A percentile compares a stretch with the other conserved stretches of the same genome.
phyloP scores from a whole-genome alignment of 2,888 invertebrate genomes.

The Caenorhabditis zanzibari region DNA sequence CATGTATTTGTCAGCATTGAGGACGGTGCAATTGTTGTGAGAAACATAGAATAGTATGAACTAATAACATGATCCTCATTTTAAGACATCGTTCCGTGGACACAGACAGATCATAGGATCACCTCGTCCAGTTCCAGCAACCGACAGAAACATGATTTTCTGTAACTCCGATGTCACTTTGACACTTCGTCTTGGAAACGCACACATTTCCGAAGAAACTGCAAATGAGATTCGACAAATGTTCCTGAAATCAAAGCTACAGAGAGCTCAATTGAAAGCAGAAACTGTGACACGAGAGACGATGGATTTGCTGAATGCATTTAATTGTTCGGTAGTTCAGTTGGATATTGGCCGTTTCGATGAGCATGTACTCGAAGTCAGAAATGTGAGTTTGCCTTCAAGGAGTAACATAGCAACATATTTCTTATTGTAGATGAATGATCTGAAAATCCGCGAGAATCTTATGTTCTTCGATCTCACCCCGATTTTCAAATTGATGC shows the following conservation, averaged over 20 bases:
- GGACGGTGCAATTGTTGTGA: constrained; percentile 25
- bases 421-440: constrained; percentile 14
- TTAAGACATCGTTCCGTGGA: constrained; percentile 17
- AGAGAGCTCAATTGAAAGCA: constrained; percentile 16
- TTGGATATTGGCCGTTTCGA: constrained; percentile 13
- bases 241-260: constrained; percentile 7
- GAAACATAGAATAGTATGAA: not conserved
- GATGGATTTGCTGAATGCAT: constrained; percentile 17
- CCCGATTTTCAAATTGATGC: constrained; percentile 2
- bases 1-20: constrained; percentile 23
- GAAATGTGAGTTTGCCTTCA: constrained; percentile 15
- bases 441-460: constrained; percentile 2
- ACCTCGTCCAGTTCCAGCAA: not conserved
- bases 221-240: not conserved
- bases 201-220: not conserved
- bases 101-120: constrained; percentile 10
- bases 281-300: not conserved
- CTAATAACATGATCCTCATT: not conserved
- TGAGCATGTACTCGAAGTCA: constrained; percentile 1
- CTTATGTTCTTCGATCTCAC: constrained; percentile 33
- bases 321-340: not conserved
- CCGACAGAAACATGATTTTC: constrained; percentile 11
- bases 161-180: constrained; percentile 27
- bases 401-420: not conserved
- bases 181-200: constrained; percentile 22